phyloP scores from a whole-genome alignment of 2,888 invertebrate genomes.

The Vesta saturnalis region DNA sequence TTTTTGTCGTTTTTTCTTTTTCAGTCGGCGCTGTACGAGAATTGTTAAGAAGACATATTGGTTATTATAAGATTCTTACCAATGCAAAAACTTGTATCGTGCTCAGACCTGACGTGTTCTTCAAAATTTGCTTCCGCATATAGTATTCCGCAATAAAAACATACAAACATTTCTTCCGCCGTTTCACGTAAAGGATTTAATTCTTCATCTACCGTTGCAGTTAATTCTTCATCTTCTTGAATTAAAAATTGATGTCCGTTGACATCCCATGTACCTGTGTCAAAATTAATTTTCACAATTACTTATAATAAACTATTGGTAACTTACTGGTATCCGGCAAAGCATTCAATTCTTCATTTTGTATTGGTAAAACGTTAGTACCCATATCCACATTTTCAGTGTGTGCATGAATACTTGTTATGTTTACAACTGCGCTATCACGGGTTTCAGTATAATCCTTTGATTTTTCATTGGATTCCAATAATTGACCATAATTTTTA shows the following conservation, averaged over 20 bases:
- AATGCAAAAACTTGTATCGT: background rate
- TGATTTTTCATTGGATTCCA: too few species aligned
- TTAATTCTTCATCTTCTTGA: too few species aligned
- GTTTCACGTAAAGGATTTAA: background rate
- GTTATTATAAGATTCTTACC: background rate
- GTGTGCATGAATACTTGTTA: too few species aligned
- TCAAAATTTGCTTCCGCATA: background rate
- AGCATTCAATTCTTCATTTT: too few species aligned
- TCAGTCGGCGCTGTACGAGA: background rate
- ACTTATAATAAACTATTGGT: too few species aligned
- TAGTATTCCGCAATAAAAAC: slow-evolving; percentile 2
- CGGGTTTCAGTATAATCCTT: too few species aligned
- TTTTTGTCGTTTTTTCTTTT: background rate
- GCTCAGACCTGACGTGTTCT: background rate
- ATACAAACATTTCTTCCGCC: background rate
- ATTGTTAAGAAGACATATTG: background rate
- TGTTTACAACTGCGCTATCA: too few species aligned
- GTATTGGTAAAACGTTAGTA: too few species aligned
- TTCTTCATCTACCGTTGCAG: background rate
- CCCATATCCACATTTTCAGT: too few species aligned
- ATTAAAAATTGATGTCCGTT: background rate
- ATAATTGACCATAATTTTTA: too few species aligned
- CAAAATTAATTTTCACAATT: too few species aligned
- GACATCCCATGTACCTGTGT: background rate
- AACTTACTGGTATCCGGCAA: too few species aligned